Base-by-base conservation (phyloP, 1,140 invertebrate species). In the Aleiodes sp. region DNA sequence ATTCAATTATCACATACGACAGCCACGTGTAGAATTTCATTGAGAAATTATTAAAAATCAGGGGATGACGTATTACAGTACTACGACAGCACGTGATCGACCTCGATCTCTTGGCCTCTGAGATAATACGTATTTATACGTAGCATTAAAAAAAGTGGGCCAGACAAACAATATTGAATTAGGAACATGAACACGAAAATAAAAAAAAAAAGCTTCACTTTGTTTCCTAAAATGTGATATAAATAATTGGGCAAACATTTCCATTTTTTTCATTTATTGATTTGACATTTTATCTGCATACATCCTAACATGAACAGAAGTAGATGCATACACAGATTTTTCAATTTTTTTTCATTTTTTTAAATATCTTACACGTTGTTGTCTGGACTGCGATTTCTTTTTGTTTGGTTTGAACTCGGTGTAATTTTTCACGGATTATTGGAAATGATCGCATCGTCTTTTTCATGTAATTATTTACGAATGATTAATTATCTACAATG, bases 401-500 rank as follows among this genome's bases (percentile, higher is more conserved):
- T 68, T 37, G 57, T 52, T 71, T 67, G 62, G 68, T 71, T 69
- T 70, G 74, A 83, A 74, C 73, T 74, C 43, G 76, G 74, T 76
- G 74, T 73, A 76, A 19, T 28, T 68, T 37, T 43, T 70, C 65
- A 63, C 56, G 68, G 76, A 76, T 52, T 72, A 63, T 75, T 68
- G 39, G 72, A 70, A 73, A 79, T 80, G 75, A 78, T 78, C 66
- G 43, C 69, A 74, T 76, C 74, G 73, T 78, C 73, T 74, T 65
- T 73, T 14, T 70, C 56, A 68, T 70, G 72, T 63, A 67, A 62
- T 76, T 64, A 71, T 78, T n/a, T 78, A 79, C 73, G 75, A 75
- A 73, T 80, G 76, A 75, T 80, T 73, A 84, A 82, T 84, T 85
- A 85, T 86, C 84, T 86, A 86, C 84, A 86, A 85, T 77, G 84